A percentile compares a stretch with the other conserved stretches of the same genome.
These are phyloP conservation scores for Clarias gariepinus DNA, from an alignment of 2,113 vertebrate species.

Conservation along the genomic window DNA sequence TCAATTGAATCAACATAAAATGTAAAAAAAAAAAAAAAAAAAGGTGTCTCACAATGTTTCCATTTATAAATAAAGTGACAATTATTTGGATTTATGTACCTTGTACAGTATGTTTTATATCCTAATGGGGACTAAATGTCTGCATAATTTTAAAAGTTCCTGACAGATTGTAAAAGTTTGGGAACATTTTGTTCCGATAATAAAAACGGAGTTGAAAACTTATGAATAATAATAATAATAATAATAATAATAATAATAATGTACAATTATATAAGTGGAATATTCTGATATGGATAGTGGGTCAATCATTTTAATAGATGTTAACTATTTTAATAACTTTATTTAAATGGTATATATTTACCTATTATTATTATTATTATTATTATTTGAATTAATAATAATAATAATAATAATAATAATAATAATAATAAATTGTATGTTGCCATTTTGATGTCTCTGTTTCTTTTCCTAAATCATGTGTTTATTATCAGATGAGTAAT, in stretches of 20 bases:
- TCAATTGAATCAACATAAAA: neutral
- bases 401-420: too few species aligned
- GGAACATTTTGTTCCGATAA: neutral
- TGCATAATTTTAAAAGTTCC: neutral
- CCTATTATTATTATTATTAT: too few species aligned
- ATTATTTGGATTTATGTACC: neutral
- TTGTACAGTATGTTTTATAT: neutral
- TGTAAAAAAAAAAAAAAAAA: too few species aligned
- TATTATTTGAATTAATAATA: too few species aligned
- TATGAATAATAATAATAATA: too few species aligned
- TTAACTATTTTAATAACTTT: too few species aligned
- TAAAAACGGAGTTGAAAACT: neutral
- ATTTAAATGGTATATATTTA: too few species aligned
- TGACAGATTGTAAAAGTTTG: neutral
- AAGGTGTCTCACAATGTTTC: neutral
- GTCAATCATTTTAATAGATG: too few species aligned
- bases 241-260: neutral
- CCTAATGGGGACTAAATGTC: neutral
- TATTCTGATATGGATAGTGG: too few species aligned
- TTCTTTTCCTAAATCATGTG: neutral
- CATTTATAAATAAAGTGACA: neutral
- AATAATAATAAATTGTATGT: too few species aligned
- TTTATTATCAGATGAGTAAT: conserved; percentile 33
- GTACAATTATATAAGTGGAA: neutral
- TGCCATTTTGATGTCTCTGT: neutral